Base-by-base conservation (phyloP, 2,888 invertebrate genomes). In the Anagyrus pseudococci region DNA sequence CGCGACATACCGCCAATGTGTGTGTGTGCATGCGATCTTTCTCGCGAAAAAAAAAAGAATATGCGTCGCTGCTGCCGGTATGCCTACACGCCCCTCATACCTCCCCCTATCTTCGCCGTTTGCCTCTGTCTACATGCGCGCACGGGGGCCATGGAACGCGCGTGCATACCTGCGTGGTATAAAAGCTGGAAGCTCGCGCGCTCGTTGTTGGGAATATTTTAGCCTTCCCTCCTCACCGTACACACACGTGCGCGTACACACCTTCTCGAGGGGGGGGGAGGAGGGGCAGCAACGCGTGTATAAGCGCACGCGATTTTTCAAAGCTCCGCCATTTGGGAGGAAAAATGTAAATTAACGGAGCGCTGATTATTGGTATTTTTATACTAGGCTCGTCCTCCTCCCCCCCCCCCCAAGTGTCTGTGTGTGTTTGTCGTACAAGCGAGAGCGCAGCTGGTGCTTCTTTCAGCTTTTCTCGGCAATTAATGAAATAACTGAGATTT, bases 301-400 rank as follows among this genome's bases (percentile, higher is more conserved):
- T 17, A n/a, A 10, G 17, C 8, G 8, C 4, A 2, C 50, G 43
- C 47, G 52, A 22, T 41, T 58, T 50, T 43, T 50, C 49, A 58
- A 58, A 50, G 49, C 6, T 17, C 19, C 25, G 40, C 46, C 6
- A 15, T n/a, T 10, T 20, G 20, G 19, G 17, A 50, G n/a, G n/a
- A 53, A 53, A 43, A 54, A 44, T 25, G 10, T 15, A 19, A 54
- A 43, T 19, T 25, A 44, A 43, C 43, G 17, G 41, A 1, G 8
- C 15, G 20, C 50, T 37, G 50, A 58, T 58, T 58, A 48, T 59
- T 22, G 53, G 59, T 40, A 53, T 53, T 59, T 59, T 53, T 59
- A 44, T 33, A 29, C 58, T 17, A 25, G 46, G 37, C 37, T 17
- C 22, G 41, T 37, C 13, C 37, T 4, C 10, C 17, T 20, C 17